Conservation (phyloP, 2,888 invertebrate genomes). For the Polyommatus icarus region DNA sequence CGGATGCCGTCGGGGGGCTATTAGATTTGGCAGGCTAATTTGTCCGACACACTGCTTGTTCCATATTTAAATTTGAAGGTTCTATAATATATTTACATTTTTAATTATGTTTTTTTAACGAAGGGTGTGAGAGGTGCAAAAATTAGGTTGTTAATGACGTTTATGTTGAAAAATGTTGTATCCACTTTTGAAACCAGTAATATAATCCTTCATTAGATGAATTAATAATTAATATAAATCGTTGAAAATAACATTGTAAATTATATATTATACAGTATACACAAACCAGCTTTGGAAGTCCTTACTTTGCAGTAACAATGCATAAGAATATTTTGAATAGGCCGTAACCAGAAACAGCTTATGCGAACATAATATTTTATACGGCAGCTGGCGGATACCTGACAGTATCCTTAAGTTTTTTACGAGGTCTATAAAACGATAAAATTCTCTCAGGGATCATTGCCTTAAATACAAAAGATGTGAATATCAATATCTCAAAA, state of each 20-base stretch:
- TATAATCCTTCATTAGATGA: too few species aligned
- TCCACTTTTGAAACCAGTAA: too few species aligned
- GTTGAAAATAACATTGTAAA: too few species aligned
- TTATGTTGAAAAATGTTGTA: too few species aligned
- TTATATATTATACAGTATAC: too few species aligned
- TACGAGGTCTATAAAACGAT: slow-evolving; percentile 23
- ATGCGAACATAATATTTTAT: slow-evolving; percentile 4
- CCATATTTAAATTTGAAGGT: background rate
- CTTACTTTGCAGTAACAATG: background rate
- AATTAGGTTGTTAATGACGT: too few species aligned
- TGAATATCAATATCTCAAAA: slow-evolving; percentile 2
- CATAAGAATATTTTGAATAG: background rate
- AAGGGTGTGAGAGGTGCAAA: too few species aligned
- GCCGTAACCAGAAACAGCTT: background rate
- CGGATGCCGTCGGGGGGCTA: slow-evolving; percentile 38
- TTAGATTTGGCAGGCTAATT: slow-evolving; percentile 16
- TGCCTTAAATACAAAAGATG: slow-evolving; percentile 3
- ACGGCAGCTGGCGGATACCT: slow-evolving; percentile 12
- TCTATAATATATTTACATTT: background rate
- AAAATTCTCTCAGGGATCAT: background rate
- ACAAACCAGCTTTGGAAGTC: background rate
- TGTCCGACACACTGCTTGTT: background rate
- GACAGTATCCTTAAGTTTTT: slow-evolving; percentile 18
- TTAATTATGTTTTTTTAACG: too few species aligned
- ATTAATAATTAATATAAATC: too few species aligned